A percentile compares a stretch with the other conserved stretches of the same genome.
phyloP scores from a whole-genome alignment of 2,113 vertebrate species.

The Albula glossodonta region DNA sequence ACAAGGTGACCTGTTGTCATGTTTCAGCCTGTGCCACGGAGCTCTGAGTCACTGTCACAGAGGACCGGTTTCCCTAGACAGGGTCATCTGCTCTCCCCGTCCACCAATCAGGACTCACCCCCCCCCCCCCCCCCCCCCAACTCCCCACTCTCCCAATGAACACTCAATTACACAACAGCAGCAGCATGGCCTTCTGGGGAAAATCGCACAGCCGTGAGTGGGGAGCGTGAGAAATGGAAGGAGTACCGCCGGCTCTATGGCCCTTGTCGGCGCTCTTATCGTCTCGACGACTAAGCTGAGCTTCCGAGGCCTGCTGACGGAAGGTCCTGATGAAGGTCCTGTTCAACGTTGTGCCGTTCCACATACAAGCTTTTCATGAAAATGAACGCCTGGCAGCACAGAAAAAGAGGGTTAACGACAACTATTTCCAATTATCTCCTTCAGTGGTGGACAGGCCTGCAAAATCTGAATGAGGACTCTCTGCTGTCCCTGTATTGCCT shows the following conservation, averaged over 20 bases:
- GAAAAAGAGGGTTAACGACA: too few species aligned
- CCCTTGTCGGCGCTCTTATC: too few species aligned
- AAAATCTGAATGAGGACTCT: too few species aligned
- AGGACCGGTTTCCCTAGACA: background rate
- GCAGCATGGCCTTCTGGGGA: conserved; percentile 20
- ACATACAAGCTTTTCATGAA: too few species aligned
- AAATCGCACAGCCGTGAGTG: conserved; percentile 30
- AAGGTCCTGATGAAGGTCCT: too few species aligned
- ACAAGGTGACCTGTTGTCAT: background rate
- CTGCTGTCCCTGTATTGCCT: too few species aligned
- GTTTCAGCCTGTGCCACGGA: background rate
- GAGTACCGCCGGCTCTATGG: conserved; percentile 11
- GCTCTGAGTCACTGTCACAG: background rate
- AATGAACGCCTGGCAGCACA: too few species aligned
- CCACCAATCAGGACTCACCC: conserved; percentile 5
- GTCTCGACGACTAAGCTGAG: too few species aligned
- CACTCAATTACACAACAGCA: conserved; percentile 40
- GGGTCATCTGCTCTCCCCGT: background rate
- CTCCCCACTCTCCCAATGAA: background rate
- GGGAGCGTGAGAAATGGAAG: background rate
- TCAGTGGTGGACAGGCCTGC: too few species aligned
- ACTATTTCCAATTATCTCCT: too few species aligned
- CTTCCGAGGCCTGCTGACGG: too few species aligned
- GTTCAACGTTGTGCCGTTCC: too few species aligned
- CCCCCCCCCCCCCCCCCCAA: background rate